Evolutionary conservation across 2,888 invertebrate genomes (phyloP).

Genomic region (Meiosimyza platycephala): DNA sequence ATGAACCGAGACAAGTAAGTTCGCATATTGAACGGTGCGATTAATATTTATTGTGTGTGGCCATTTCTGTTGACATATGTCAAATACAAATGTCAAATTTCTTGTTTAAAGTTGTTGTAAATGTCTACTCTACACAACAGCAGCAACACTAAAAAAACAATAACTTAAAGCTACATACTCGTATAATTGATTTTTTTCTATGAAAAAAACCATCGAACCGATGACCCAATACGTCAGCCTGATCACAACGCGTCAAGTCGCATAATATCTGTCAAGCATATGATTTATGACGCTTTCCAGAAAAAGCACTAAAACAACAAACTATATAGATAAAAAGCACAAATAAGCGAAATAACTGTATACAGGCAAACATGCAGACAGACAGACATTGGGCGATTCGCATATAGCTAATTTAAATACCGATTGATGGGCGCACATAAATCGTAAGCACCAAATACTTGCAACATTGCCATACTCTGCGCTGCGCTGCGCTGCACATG

Average conservation of each 20-base stretch:
- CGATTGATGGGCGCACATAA: conserved; percentile 43
- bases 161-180: not conserved
- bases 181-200: too few relatives aligned
- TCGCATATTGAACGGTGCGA: too few relatives aligned
- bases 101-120: not conserved
- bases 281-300: conserved; percentile 50
- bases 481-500: not conserved
- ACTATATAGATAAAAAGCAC: not conserved
- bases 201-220: too few relatives aligned
- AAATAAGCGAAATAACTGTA: not conserved
- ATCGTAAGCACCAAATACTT: not conserved
- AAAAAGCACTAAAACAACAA: conserved; percentile 27
- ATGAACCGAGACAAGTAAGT: too few relatives aligned
- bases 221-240: conserved; percentile 10
- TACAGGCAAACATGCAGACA: not conserved
- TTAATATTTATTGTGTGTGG: conserved; percentile 30
- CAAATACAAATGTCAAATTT: conserved; percentile 24
- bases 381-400: not conserved
- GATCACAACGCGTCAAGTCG: not conserved
- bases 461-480: too few relatives aligned
- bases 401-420: conserved; percentile 50
- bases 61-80: conserved; percentile 24
- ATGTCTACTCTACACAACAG: too few relatives aligned
- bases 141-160: too few relatives aligned
- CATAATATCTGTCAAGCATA: conserved; percentile 36